Conservation (phyloP, 2,888 invertebrate species). For the Macrosoma leucophasiata region DNA sequence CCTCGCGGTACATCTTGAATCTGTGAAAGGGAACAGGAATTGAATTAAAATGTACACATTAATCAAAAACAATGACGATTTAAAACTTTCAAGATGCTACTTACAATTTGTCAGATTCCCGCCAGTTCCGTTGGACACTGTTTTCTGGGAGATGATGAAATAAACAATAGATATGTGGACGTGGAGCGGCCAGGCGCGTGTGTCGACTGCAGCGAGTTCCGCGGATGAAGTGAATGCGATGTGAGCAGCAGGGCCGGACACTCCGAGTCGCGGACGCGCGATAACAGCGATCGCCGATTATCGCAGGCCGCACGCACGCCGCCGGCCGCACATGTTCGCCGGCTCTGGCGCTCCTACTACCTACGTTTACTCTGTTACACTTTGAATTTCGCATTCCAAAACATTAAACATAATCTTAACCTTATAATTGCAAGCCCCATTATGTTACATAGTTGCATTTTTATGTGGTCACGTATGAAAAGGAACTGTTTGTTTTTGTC, state of each 20-base stretch:
- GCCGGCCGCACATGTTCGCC: slow-evolving; percentile 11
- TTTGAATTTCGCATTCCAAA: slow-evolving; percentile 1
- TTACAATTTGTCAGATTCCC: slow-evolving; percentile 18
- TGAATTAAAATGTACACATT: too few species aligned
- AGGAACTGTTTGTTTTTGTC: slow-evolving; percentile 11
- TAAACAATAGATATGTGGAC: slow-evolving; percentile 6
- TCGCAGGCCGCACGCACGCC: slow-evolving; percentile 29
- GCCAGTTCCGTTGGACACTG: slow-evolving; percentile 1
- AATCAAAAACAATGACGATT: too few species aligned
- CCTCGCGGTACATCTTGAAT: slow-evolving; percentile 53
- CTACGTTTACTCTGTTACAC: slow-evolving; percentile 5
- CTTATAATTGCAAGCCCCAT: neutral
- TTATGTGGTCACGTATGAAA: slow-evolving; percentile 8
- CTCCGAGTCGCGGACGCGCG: slow-evolving; percentile 56
- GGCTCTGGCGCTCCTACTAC: neutral
- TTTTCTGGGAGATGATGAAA: too few species aligned
- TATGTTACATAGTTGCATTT: slow-evolving; percentile 10
- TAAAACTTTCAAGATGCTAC: too few species aligned
- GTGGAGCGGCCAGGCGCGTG: slow-evolving; percentile 41
- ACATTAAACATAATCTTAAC: slow-evolving; percentile 4
- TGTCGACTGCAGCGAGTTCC: slow-evolving; percentile 47
- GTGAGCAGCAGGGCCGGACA: slow-evolving; percentile 47
- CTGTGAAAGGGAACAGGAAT: slow-evolving; percentile 37
- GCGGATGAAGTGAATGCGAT: slow-evolving; percentile 49
- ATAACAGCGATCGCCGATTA: slow-evolving; percentile 66